Base-by-base conservation (phyloP, 2,888 invertebrate species). In the Dusona sp. region DNA sequence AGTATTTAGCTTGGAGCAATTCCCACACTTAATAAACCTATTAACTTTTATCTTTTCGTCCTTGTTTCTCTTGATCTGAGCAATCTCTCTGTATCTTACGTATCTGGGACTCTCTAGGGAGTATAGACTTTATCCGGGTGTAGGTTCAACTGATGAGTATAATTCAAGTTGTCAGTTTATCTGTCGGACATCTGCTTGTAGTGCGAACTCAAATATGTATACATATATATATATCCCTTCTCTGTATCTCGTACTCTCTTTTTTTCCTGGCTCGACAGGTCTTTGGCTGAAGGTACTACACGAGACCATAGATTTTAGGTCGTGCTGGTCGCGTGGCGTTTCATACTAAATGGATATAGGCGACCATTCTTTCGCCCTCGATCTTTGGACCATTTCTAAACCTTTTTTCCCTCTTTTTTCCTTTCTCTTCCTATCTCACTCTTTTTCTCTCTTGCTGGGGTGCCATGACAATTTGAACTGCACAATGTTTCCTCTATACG, bases 1-100 rank as follows among this genome's bases (percentile, higher is more conserved):
- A 70, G 68, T 36, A 85, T 73, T 83, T 73, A 57, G 73, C 42
- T 73, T n/a, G 65, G 54, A 77, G 72, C 81, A 85, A 90, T 93
- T 93, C 93, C 93, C 93, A 93, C 93, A 93, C 91, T 92, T 90
- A 92, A 93, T 93, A 92, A 93, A 94, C 92, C 93, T 92, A 93
- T 93, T 93, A 93, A 93, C 91, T 92, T 73, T 93, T 92, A 93
- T 93, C 92, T 92, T 84, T 57, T 64, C 70, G 73, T 82, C 70
- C 42, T 73, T 72, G 57, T 73, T 51, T 73, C 73, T 51, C 61
- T 38, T 68, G 22, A 79, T 79, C 85, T 48, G 42, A 36, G 19
- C 48, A 75, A 42, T 75, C 54, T 64, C n/a, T 25, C 25, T 25
- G 29, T 72, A 80, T 80, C 61, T 80, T 61, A 48, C 36, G 48